Evolutionary conservation across 2,113 vertebrate genomes (phyloP).

Genomic region (Tricholaema leucomelas): DNA sequence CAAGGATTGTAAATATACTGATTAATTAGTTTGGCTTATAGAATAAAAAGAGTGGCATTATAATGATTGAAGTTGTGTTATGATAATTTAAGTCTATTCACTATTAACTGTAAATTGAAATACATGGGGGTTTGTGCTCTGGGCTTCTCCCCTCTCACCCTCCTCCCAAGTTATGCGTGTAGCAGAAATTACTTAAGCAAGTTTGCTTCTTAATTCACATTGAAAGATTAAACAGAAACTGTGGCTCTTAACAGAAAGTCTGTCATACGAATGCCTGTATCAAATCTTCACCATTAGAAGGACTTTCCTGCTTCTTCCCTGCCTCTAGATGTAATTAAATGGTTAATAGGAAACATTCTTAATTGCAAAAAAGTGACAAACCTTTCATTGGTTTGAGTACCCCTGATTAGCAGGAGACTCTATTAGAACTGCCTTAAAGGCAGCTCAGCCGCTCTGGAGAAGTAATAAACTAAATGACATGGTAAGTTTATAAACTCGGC

Average conservation of each 20-base stretch:
- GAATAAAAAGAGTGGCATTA: constrained; percentile 23
- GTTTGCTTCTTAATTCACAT: neutral
- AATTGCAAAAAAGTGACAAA: neutral
- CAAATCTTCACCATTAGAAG: neutral
- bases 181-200: neutral
- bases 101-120: constrained; percentile 17
- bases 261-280: neutral
- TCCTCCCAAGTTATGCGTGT: neutral
- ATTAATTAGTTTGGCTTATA: constrained; percentile 44
- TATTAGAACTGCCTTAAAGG: neutral
- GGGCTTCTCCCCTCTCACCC: neutral
- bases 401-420: constrained; percentile 8
- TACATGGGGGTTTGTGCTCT: neutral
- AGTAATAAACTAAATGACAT: neutral
- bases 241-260: neutral
- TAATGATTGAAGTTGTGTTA: neutral
- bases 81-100: constrained; percentile 15
- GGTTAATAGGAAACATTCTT: neutral
- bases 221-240: constrained; percentile 9
- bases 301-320: neutral
- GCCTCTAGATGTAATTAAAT: constrained; percentile 4
- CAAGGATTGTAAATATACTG: constrained; percentile 19
- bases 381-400: neutral
- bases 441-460: neutral
- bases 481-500: neutral